A percentile compares a stretch with the other conserved stretches of the same genome.
These are phyloP conservation scores for Acrocephalus arundinaceus DNA, from an alignment of 2,113 vertebrate genomes.

Conservation along the genomic window DNA sequence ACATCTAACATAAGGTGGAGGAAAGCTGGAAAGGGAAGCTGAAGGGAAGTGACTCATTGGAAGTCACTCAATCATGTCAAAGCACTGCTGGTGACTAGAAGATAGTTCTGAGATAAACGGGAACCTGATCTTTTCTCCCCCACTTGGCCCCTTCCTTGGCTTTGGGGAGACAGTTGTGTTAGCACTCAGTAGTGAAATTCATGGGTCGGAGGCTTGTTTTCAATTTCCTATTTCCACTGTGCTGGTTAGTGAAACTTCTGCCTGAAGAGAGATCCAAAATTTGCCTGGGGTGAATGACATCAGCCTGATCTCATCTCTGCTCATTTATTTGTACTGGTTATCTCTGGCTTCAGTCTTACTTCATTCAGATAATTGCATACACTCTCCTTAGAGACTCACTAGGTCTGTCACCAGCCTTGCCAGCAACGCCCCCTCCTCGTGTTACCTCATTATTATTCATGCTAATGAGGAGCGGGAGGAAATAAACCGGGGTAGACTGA, in stretches of 20 bases:
- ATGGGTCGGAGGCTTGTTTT: slow-evolving; percentile 37
- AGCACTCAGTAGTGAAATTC: slow-evolving; percentile 20
- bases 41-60: slow-evolving; percentile 14
- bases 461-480: neutral
- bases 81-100: neutral
- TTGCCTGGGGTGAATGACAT: slow-evolving; percentile 51
- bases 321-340: neutral
- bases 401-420: neutral
- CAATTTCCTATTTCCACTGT: slow-evolving; percentile 46
- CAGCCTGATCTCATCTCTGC: slow-evolving; percentile 53
- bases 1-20: neutral
- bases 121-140: slow-evolving; percentile 23
- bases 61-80: slow-evolving; percentile 18
- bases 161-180: slow-evolving; percentile 7
- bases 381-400: neutral
- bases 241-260: slow-evolving; percentile 17
- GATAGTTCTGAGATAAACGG: slow-evolving; percentile 39
- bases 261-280: neutral
- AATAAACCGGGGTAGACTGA: neutral
- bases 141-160: neutral
- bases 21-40: neutral
- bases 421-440: neutral
- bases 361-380: slow-evolving; percentile 9
- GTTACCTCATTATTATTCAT: slow-evolving; percentile 7
- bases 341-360: slow-evolving; percentile 38